Conservation (phyloP, 2,113 vertebrate genomes). For the Phylloscopus trochiloides region DNA sequence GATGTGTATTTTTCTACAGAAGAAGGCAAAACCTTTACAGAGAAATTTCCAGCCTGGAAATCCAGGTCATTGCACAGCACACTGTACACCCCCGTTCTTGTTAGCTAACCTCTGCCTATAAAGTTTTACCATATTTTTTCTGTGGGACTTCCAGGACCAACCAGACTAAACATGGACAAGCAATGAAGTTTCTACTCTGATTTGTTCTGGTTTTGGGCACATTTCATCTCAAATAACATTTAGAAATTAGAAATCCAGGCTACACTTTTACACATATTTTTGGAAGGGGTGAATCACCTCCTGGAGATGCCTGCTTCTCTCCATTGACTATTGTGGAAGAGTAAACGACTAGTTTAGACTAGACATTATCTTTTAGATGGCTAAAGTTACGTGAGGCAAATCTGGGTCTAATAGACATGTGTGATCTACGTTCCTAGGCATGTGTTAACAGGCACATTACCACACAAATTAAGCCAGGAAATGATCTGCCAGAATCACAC, state of each 20-base stretch:
- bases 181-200: background rate
- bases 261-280: background rate
- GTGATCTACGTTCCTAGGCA: slow-evolving; percentile 49
- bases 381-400: slow-evolving; percentile 37
- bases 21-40: background rate
- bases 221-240: background rate
- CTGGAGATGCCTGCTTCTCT: slow-evolving; percentile 22
- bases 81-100: background rate
- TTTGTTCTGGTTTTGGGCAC: slow-evolving; percentile 20
- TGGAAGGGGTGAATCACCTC: slow-evolving; percentile 56
- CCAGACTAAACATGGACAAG: slow-evolving; percentile 47
- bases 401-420: slow-evolving; percentile 48
- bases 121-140: slow-evolving; percentile 39
- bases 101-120: slow-evolving; percentile 18
- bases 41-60: slow-evolving; percentile 11
- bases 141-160: slow-evolving; percentile 26
- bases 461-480: slow-evolving; percentile 64
- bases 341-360: slow-evolving; percentile 41
- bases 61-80: background rate
- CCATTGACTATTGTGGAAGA: slow-evolving; percentile 46
- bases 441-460: slow-evolving; percentile 66
- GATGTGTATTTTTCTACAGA: background rate
- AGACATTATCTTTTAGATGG: slow-evolving; percentile 64
- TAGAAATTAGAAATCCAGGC: slow-evolving; percentile 9
- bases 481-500: slow-evolving; percentile 51